phyloP scores from a whole-genome alignment of 92 coral and sea anemone genomes.

The Chrysogorgia sp. region DNA sequence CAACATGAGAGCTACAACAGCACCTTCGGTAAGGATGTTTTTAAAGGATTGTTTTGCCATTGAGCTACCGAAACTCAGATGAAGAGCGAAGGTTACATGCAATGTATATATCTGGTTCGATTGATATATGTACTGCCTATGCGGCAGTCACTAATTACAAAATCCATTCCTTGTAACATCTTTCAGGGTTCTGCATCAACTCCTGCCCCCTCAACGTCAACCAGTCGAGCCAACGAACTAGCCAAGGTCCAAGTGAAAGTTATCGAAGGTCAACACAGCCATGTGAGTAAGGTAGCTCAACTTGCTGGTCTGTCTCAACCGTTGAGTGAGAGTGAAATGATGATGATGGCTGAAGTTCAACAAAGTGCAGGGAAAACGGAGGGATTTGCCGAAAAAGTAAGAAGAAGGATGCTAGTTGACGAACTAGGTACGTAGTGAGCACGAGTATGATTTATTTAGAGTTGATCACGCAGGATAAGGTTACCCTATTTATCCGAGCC shows the following conservation, averaged over 20 bases:
- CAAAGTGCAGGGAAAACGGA: slow-evolving; percentile 20
- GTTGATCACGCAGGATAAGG: no score
- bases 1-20: slow-evolving; percentile 79
- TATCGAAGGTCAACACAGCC: slow-evolving; percentile 66
- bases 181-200: slow-evolving; percentile 71
- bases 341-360: not conserved
- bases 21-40: slow-evolving; percentile 82
- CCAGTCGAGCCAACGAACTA: slow-evolving; percentile 64
- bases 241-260: slow-evolving; percentile 89
- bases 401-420: slow-evolving; percentile 21
- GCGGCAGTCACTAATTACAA: no score
- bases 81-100: no score
- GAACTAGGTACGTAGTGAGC: slow-evolving; percentile 40
- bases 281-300: slow-evolving; percentile 76
- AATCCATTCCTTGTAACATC: no score
- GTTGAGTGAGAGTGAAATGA: slow-evolving; percentile 57
- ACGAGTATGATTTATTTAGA: no score
- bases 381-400: not conserved
- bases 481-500: no score
- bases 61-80: no score
- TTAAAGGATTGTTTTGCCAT: no score
- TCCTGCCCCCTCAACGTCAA: slow-evolving; percentile 68
- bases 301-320: slow-evolving; percentile 92
- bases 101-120: no score
- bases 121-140: no score